Percentiles rank a stretch among this genome's conserved stretches.
These are phyloP conservation scores for Aleiodes alternator DNA, from an alignment of 2,888 invertebrate species.

Conservation along the genomic window DNA sequence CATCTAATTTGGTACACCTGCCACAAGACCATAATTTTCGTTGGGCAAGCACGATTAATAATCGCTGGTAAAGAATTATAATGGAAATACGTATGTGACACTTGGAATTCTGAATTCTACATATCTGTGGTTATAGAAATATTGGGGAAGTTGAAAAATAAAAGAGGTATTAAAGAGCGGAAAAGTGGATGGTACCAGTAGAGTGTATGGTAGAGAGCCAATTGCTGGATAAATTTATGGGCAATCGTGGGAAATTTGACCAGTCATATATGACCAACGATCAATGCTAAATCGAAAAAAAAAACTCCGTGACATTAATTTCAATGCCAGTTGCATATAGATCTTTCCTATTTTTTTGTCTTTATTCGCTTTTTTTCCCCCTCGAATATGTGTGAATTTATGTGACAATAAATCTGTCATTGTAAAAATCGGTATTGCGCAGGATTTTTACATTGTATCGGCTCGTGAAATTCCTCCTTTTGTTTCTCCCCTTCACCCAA, in stretches of 20 bases:
- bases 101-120: slow-evolving; percentile 18
- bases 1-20: slow-evolving; percentile 53
- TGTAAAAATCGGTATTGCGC: slow-evolving; percentile 6
- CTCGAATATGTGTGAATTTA: slow-evolving; percentile 34
- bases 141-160: slow-evolving; percentile 20
- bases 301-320: slow-evolving; percentile 44
- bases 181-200: background rate
- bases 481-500: background rate
- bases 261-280: slow-evolving; percentile 24
- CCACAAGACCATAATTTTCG: slow-evolving; percentile 38
- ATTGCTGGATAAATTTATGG: slow-evolving; percentile 45
- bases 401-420: slow-evolving; percentile 36
- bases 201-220: slow-evolving; percentile 31
- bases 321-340: slow-evolving; percentile 36
- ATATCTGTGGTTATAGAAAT: slow-evolving; percentile 42
- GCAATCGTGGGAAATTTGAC: slow-evolving; percentile 46
- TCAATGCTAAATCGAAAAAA: slow-evolving; percentile 41
- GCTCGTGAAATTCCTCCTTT: background rate
- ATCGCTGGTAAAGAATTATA: slow-evolving; percentile 45
- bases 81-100: slow-evolving; percentile 40
- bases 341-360: background rate
- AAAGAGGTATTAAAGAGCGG: slow-evolving; percentile 12
- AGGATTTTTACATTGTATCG: slow-evolving; percentile 12
- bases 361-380: background rate
- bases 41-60: slow-evolving; percentile 44